Evolutionary conservation across 2,888 invertebrate species (phyloP), one percentile per base, ranked within the genome.

Genomic region (Tromatobia lineatoria): DNA sequence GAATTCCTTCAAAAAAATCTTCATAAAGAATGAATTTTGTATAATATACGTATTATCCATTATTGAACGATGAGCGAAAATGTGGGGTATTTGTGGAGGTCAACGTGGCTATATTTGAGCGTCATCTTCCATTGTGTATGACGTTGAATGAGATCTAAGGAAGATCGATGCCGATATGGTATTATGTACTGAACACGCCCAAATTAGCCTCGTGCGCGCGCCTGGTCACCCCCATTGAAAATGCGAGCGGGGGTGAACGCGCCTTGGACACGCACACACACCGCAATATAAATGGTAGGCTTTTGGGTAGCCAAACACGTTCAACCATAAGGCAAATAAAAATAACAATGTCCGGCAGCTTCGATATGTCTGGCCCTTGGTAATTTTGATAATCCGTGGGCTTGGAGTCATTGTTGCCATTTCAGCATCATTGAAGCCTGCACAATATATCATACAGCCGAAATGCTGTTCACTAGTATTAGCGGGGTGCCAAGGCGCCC

Each of bases 311-410:
- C 64, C 82, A 86, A 86, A 86, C 78, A 82, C 54, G 73, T 76
- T 34, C 75, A 77, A 84, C 85, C 85, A 77, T 85, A 78, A 82
- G 83, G 87, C 82, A 82, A 87, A 86, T 86, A 85, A 81, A 74
- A 85, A 85, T 86, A 85, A 87, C 83, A 86, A 85, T 86, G 79
- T 82, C 74, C 70, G 50, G 76, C 67, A 59, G 70, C 67, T 79
- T 78, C 54, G 73, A 25, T 78, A 70, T 69, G 86, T 64, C 77
- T 64, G 83, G 70, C 70, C 18, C 64, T 23, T 73, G 20, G 77
- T 86, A 87, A 86, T 87, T 82, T 85, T 83, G 71, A 78, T 87
- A 87, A 87, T 87, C 87, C 87, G 67, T 45, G 74, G 86, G 71
- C 82, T 81, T 82, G 54, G 70, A 67, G 66, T 82, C 75, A 85